These are phyloP conservation scores for Tenualosa thibaudeaui DNA, from an alignment of 2,797 vertebrate species.

Conservation along the genomic window DNA sequence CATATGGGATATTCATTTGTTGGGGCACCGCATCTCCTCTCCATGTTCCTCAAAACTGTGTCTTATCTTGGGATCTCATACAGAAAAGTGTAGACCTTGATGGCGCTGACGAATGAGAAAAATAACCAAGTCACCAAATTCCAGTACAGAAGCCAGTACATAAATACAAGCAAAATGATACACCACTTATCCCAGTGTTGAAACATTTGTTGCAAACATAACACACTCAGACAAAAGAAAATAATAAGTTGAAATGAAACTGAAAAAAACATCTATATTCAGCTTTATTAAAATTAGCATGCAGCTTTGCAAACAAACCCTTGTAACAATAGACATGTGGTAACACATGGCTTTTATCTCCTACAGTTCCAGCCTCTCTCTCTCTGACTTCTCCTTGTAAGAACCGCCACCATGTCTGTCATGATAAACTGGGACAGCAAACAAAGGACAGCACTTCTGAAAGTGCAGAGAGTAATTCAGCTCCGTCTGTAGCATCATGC, in stretches of 20 bases:
- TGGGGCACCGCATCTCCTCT: no score
- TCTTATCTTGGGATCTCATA: neutral
- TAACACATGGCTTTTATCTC: neutral
- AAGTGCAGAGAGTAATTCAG: neutral
- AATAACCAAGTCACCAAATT: neutral
- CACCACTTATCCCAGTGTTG: neutral
- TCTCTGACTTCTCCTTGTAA: neutral
- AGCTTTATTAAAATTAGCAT: conserved; percentile 7
- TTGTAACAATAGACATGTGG: neutral
- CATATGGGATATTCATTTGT: no score
- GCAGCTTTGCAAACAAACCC: neutral
- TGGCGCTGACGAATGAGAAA: neutral
- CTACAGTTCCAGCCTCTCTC: neutral
- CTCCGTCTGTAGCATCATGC: neutral
- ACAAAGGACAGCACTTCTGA: neutral
- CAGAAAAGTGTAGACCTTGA: neutral
- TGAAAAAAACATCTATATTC: neutral
- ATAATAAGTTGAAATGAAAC: neutral
- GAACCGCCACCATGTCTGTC: neutral
- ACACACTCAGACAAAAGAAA: neutral
- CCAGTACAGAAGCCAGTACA: neutral
- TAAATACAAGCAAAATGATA: neutral
- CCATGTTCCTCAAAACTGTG: neutral
- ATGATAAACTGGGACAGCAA: neutral
- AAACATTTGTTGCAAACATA: neutral